A percentile compares a stretch with the other conserved stretches of the same genome.
Conservation (phyloP, 2,888 invertebrate genomes). For the Drosophila aldrichi region DNA sequence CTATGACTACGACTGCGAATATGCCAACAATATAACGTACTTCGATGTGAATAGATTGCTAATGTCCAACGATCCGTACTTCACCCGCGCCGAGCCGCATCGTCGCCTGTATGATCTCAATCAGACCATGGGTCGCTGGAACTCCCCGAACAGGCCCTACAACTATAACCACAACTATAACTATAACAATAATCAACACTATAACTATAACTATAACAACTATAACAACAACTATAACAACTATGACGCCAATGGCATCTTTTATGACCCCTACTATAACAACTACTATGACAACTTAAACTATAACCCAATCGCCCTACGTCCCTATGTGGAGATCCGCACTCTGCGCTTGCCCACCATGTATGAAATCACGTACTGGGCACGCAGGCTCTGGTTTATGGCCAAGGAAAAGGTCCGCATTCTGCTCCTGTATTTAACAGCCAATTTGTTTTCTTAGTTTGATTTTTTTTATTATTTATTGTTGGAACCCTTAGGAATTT, state of each 20-base stretch:
- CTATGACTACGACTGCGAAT: background rate
- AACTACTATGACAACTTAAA: too few relatives aligned
- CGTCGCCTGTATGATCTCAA: rapidly evolving
- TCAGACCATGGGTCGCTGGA: too few relatives aligned
- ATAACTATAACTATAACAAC: too few relatives aligned
- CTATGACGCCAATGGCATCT: too few relatives aligned
- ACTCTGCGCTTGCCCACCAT: too few relatives aligned
- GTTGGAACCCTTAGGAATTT: constrained; percentile 56
- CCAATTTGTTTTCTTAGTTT: constrained; percentile 7
- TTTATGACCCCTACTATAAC: too few relatives aligned
- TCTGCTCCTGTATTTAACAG: background rate
- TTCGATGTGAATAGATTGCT: rapidly evolving
- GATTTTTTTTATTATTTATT: constrained; percentile 43
- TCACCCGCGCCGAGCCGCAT: rapidly evolving
- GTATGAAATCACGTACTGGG: background rate
- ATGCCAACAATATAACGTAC: background rate
- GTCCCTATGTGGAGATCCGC: too few relatives aligned
- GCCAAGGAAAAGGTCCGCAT: background rate
- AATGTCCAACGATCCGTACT: background rate
- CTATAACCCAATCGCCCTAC: too few relatives aligned
- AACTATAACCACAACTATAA: too few relatives aligned
- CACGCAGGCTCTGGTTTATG: background rate
- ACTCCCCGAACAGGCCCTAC: too few relatives aligned
- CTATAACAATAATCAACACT: too few relatives aligned
- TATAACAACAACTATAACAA: too few relatives aligned